A percentile compares a stretch with the other conserved stretches of the same genome.
Conservation (phyloP, 2,888 invertebrate species). For the Panzeria rudis region DNA sequence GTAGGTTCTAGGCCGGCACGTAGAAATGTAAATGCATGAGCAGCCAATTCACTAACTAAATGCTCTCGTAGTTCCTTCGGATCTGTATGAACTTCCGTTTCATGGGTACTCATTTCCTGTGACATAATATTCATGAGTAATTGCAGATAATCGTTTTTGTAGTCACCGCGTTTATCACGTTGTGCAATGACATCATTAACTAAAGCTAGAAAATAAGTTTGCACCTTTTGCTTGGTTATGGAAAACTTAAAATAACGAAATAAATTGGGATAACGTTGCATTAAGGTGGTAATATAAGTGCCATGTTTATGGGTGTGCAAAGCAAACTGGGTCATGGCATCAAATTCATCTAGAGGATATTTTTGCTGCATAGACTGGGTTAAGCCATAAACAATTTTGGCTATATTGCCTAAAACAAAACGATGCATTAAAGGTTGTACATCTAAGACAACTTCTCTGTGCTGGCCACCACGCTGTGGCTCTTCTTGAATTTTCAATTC, state of each 20-base stretch:
- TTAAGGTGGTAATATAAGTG: constrained; percentile 75
- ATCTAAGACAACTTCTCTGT: constrained; percentile 76
- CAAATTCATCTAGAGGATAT: constrained; percentile 78
- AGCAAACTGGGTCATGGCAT: constrained; percentile 79
- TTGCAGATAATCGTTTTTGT: constrained; percentile 85
- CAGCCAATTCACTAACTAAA: constrained; percentile 80
- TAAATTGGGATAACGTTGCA: constrained; percentile 77
- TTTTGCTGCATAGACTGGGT: constrained; percentile 73
- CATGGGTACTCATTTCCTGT: constrained; percentile 78
- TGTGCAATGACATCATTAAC: constrained; percentile 76
- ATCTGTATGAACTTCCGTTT: constrained; percentile 74
- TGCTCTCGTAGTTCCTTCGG: constrained; percentile 76
- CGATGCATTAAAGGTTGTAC: constrained; percentile 78
- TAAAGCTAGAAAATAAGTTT: constrained; percentile 76
- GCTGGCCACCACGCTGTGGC: constrained; percentile 82
- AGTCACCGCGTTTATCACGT: constrained; percentile 74
- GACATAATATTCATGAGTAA: constrained; percentile 85
- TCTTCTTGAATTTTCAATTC: constrained; percentile 65
- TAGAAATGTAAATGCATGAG: constrained; percentile 81
- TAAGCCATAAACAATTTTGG: constrained; percentile 78
- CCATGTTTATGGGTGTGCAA: constrained; percentile 77
- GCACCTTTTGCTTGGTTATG: constrained; percentile 75
- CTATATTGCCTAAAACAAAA: constrained; percentile 77
- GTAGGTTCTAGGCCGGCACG: constrained; percentile 87
- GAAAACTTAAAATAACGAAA: constrained; percentile 77